Conservation (phyloP, 37 sponge, comb jelly and placozoan species). For the Oscarella lobularis region DNA sequence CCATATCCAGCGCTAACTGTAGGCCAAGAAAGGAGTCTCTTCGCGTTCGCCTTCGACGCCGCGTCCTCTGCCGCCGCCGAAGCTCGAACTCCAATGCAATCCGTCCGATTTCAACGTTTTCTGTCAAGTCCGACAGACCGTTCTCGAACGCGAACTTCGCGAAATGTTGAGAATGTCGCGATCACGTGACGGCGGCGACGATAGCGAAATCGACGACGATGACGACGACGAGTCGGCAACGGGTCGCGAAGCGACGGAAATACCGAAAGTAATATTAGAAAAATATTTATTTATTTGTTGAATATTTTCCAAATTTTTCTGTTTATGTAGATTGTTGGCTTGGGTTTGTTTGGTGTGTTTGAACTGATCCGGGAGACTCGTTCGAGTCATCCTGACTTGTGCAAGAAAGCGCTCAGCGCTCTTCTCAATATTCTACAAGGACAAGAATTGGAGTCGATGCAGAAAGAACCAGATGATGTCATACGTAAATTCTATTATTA, state of each 20-base stretch:
- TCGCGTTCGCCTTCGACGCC: background rate
- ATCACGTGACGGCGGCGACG: background rate
- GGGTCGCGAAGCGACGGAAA: too few species aligned
- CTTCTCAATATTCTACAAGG: conserved; percentile 68
- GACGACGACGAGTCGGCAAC: background rate
- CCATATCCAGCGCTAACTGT: too few species aligned
- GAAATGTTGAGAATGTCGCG: background rate
- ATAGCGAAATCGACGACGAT: background rate
- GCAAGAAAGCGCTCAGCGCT: conserved; percentile 46
- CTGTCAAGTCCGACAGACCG: background rate
- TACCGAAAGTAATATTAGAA: conserved; percentile 21
- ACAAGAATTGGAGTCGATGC: conserved; percentile 42
- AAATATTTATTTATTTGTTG: too few species aligned
- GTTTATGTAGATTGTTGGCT: conserved; percentile 42
- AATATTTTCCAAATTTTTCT: too few species aligned
- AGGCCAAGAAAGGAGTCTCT: too few species aligned
- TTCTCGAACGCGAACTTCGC: background rate
- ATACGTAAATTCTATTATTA: conserved; percentile 26
- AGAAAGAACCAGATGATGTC: conserved; percentile 58
- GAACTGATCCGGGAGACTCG: conserved; percentile 61
- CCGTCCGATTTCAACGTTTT: background rate
- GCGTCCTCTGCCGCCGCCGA: background rate
- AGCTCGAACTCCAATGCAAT: background rate
- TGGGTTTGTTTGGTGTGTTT: conserved; percentile 76
- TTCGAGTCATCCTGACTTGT: conserved; percentile 54